phyloP scores from a whole-genome alignment of 2,888 invertebrate species.

The Agriopis leucophaearia region DNA sequence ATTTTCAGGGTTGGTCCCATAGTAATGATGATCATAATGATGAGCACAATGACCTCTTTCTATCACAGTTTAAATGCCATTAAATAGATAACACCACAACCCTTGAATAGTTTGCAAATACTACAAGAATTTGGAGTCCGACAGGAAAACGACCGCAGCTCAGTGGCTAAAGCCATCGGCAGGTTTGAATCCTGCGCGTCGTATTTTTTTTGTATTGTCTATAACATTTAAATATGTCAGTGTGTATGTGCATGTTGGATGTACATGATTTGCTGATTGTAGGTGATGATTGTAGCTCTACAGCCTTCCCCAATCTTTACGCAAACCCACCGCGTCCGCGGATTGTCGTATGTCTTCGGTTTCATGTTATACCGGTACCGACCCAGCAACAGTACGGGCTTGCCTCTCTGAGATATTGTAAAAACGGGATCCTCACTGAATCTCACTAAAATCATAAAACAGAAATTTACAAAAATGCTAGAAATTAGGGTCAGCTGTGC shows the following conservation, averaged over 20 bases:
- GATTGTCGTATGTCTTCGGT: conserved; percentile 26
- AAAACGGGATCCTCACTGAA: conserved; percentile 39
- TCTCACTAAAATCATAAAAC: conserved; percentile 3
- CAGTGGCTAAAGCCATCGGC: too few species aligned
- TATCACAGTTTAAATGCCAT: too few species aligned
- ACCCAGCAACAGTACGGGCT: conserved; percentile 50
- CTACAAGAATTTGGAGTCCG: too few species aligned
- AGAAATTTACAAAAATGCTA: not conserved
- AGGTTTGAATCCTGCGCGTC: not conserved
- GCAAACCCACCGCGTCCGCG: conserved; percentile 58
- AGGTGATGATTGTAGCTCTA: conserved; percentile 51
- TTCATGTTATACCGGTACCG: conserved; percentile 49
- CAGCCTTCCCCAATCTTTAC: conserved; percentile 47
- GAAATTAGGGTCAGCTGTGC: not conserved
- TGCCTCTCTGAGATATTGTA: conserved; percentile 46
- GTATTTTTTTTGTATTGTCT: too few species aligned
- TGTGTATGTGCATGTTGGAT: conserved; percentile 42
- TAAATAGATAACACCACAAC: too few species aligned
- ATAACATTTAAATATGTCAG: conserved; percentile 1
- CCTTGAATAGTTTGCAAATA: too few species aligned
- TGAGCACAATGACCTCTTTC: too few species aligned
- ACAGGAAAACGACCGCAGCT: too few species aligned
- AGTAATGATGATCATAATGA: too few species aligned
- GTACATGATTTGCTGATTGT: conserved; percentile 43
- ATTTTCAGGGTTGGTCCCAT: too few species aligned